Percentiles rank a stretch among this genome's conserved stretches.
Evolutionary conservation across 92 coral and sea anemone genomes (phyloP).

Genomic region (Umimayanthus kanabou): DNA sequence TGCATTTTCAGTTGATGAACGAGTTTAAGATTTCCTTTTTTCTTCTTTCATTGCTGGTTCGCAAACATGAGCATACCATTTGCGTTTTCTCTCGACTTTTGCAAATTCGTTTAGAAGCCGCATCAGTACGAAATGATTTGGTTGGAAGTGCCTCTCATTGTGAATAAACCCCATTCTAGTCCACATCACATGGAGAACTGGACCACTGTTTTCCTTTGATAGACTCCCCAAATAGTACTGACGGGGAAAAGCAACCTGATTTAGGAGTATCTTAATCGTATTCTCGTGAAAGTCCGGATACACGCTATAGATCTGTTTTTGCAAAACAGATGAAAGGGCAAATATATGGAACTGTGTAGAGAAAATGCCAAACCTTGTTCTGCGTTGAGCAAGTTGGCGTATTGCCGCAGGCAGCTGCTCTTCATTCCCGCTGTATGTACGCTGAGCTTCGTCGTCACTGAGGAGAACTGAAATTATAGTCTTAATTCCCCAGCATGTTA

Average conservation of each 20-base stretch:
- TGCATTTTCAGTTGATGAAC: too few species aligned
- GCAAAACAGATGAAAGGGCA: conserved; percentile 41
- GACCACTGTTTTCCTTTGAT: not conserved
- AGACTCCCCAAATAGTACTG: not conserved
- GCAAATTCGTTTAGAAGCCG: not conserved
- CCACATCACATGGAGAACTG: not conserved
- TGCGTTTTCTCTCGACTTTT: not conserved
- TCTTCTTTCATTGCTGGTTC: not conserved
- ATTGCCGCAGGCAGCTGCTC: not conserved
- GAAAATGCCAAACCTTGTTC: not conserved
- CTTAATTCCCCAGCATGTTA: not conserved
- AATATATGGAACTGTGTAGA: conserved; percentile 18
- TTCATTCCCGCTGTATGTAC: not conserved
- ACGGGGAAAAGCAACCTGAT: conserved; percentile 29
- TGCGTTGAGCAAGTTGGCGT: not conserved
- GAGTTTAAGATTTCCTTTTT: not conserved
- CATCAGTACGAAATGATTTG: not conserved
- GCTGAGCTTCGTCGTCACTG: not conserved
- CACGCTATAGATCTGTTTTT: conserved; percentile 30
- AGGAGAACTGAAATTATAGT: not conserved
- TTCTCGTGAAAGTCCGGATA: conserved; percentile 41
- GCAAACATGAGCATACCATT: not conserved
- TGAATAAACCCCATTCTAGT: not conserved
- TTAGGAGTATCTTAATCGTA: not conserved
- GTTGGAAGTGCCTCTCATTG: not conserved